Evolutionary conservation across 2,113 vertebrate species (phyloP).

Genomic region (Alouatta palliata): DNA sequence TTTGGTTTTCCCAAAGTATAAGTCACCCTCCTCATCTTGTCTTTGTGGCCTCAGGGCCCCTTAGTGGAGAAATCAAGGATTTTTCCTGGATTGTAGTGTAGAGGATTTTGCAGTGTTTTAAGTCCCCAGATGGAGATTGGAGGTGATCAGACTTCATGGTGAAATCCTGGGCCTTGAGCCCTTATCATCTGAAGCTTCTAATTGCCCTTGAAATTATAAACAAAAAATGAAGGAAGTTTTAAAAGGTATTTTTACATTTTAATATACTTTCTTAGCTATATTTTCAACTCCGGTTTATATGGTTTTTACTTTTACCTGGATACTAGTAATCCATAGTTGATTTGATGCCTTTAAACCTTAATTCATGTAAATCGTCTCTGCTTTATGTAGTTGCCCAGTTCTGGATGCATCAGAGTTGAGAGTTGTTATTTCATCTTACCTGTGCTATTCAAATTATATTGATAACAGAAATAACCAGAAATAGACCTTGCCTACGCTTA

Average conservation of each 20-base stretch:
- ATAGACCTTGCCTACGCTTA: not conserved
- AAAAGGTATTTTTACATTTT: not conserved
- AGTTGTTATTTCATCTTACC: not conserved
- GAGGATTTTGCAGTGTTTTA: not conserved
- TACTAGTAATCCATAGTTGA: not conserved
- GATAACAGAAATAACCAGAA: not conserved
- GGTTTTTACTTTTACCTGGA: constrained; percentile 19
- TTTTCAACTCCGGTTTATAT: not conserved
- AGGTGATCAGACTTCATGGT: not conserved
- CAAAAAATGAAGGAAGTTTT: not conserved
- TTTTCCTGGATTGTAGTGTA: not conserved
- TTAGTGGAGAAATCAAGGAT: not conserved
- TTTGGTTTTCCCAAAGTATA: not conserved
- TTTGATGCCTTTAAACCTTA: not conserved
- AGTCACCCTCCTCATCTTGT: not conserved
- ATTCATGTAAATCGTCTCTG: not conserved
- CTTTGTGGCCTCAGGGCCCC: not conserved
- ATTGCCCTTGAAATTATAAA: not conserved
- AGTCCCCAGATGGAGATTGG: not conserved
- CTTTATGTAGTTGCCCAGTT: not conserved
- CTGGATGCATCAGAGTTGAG: not conserved
- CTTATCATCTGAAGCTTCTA: not conserved
- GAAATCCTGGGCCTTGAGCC: not conserved
- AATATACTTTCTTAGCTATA: not conserved
- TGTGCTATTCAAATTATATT: not conserved